A percentile compares a stretch with the other conserved stretches of the same genome.
phyloP scores from a whole-genome alignment of 2,113 vertebrate genomes.

The Ceyx melanurus region DNA sequence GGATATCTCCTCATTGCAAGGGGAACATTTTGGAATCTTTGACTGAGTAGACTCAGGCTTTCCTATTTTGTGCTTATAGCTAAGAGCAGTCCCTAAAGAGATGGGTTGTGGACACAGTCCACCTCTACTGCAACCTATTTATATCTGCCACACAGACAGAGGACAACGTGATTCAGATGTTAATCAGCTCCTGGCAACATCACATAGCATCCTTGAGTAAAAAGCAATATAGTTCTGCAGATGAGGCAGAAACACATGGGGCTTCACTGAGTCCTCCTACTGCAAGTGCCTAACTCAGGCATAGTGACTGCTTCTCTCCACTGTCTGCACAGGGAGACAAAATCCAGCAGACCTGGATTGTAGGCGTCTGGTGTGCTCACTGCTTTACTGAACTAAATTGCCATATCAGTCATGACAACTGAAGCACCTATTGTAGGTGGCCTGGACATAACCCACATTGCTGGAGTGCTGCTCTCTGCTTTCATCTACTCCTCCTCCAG shows the following conservation, averaged over 20 bases:
- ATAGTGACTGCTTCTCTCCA: not conserved
- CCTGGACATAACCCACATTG: not conserved
- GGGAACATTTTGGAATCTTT: not conserved
- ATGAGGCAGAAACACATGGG: not conserved
- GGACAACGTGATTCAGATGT: constrained; percentile 3
- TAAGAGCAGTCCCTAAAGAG: not conserved
- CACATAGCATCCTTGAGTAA: not conserved
- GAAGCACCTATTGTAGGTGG: constrained; percentile 1
- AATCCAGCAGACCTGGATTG: not conserved
- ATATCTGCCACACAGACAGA: not conserved
- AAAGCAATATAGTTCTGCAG: constrained; percentile 3
- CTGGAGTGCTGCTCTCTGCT: not conserved
- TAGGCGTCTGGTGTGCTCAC: not conserved
- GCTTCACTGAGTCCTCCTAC: not conserved
- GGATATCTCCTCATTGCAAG: not conserved
- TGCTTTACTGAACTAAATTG: constrained; percentile 15
- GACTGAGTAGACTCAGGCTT: not conserved
- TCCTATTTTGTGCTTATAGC: not conserved
- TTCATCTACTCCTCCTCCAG: constrained; percentile 22
- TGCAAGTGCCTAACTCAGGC: not conserved
- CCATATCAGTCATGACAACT: not conserved
- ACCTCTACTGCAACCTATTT: constrained; percentile 27
- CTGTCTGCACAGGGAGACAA: not conserved
- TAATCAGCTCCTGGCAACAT: constrained; percentile 35
- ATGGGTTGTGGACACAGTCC: not conserved